Evolutionary conservation across 2,888 invertebrate species (phyloP), one percentile per base, ranked within the genome.

Genomic region (Cynaeus angustus): DNA sequence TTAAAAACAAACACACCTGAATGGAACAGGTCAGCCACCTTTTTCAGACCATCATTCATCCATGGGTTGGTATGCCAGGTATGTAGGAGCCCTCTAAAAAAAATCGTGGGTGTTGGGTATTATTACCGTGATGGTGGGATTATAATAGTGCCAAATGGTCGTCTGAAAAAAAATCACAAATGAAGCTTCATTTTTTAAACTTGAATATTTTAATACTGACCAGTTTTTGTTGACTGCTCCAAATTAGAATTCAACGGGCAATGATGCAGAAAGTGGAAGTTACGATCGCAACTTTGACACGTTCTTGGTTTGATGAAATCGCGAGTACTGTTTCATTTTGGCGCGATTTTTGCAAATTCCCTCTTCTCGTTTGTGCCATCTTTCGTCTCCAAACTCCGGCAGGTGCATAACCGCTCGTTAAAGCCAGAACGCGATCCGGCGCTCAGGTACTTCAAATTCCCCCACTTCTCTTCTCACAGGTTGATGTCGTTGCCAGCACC

Each of bases 401-500:
- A 67, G 66, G 66, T 67, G 66, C 59, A 67, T 33, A 65, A 65
- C 43, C 62, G 48, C 50, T 59, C 59, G 50, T 38, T 56, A 45
- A 55, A 58, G 50, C 13, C 66, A 58, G 62, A n/a, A 21, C 58
- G 56, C 58, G 56, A 55, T 66, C 46, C 46, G 65, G 45, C 38
- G 38, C 52, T 64, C 64, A 66, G 61, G 68, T 69, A 61, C 58
- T 68, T 41, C 21, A 28, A 66, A 53, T 50, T 45, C 59, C 66
- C 58, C 58, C 65, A 65, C 64, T 62, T 43, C 45, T 14, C 53
- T 61, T 61, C 68, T 45, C 33, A 38, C 70, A 66, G 70, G 66
- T 70, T 66, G 66, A 66, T 66, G 70, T 56, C 66, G 66, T 66
- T 70, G 61, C 66, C 58, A 46, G 52, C 66, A 66, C 70, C 66